phyloP scores from a whole-genome alignment of 2,797 vertebrate genomes.

The Liasis olivaceus region DNA sequence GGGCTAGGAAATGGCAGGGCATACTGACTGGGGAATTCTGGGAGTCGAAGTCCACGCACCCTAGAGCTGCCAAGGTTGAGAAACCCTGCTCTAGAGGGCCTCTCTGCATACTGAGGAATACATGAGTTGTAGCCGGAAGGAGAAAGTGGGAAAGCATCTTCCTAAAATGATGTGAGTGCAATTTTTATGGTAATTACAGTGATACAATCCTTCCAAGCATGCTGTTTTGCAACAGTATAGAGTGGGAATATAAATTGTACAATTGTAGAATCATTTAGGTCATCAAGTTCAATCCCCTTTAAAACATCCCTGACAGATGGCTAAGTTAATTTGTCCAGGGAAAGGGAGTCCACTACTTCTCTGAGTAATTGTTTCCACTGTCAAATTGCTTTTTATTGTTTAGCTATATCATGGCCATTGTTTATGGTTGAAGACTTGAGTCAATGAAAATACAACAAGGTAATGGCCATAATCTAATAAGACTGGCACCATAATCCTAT shows the following conservation, averaged over 20 bases:
- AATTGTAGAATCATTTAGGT: background rate
- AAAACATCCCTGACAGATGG: background rate
- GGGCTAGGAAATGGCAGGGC: background rate
- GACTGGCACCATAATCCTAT: background rate
- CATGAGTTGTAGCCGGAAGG: background rate
- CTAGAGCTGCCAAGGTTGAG: no score
- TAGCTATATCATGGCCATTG: background rate
- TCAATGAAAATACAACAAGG: background rate
- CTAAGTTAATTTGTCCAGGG: background rate
- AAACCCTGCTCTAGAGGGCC: background rate
- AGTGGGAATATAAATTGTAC: constrained; percentile 14
- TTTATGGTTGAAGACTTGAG: background rate
- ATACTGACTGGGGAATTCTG: no score
- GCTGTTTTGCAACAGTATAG: background rate
- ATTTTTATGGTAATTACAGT: background rate
- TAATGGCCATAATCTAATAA: background rate
- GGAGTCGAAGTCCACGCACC: no score
- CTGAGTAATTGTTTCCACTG: background rate
- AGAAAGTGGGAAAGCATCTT: background rate
- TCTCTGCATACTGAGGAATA: background rate
- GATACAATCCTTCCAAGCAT: background rate
- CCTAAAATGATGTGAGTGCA: background rate
- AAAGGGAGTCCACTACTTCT: background rate
- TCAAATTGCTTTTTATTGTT: background rate
- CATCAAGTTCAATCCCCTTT: background rate